These are phyloP conservation scores for Vicugna pacos DNA, from an alignment of 2,113 vertebrate species.

Conservation along the genomic window DNA sequence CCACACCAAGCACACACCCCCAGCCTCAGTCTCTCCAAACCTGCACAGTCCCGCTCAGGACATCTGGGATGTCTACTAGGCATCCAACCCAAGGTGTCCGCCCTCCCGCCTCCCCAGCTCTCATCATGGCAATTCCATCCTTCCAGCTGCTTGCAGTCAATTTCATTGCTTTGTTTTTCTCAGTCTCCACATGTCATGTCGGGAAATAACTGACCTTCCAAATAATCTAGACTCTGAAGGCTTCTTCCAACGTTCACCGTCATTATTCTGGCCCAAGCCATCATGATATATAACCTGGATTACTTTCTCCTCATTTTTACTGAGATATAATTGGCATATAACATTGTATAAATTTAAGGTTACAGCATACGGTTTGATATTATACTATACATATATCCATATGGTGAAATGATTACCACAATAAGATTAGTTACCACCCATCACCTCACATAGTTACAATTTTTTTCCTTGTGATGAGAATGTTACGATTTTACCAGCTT, in stretches of 20 bases:
- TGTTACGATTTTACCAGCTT: not conserved
- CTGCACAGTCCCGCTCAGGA: not conserved
- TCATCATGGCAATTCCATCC: not conserved
- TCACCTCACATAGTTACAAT: too few relatives aligned
- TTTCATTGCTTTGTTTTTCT: not conserved
- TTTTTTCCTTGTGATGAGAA: not conserved
- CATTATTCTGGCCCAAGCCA: not conserved
- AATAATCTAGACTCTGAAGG: not conserved
- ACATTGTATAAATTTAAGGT: not conserved
- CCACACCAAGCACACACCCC: fast-evolving
- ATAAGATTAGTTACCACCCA: not conserved
- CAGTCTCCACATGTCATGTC: not conserved
- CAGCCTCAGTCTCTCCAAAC: not conserved
- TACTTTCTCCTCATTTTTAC: not conserved
- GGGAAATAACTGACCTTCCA: not conserved
- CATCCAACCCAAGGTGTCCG: fast-evolving
- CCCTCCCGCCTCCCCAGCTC: too few relatives aligned
- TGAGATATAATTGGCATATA: not conserved
- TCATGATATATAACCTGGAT: not conserved
- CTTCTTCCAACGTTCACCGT: not conserved
- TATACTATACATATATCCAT: not conserved
- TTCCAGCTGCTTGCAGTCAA: not conserved
- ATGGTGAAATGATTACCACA: not conserved
- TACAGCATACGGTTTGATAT: not conserved
- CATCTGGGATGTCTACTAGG: not conserved